phyloP scores from a whole-genome alignment of 2,113 vertebrate species.

The Platysternon megacephalum region DNA sequence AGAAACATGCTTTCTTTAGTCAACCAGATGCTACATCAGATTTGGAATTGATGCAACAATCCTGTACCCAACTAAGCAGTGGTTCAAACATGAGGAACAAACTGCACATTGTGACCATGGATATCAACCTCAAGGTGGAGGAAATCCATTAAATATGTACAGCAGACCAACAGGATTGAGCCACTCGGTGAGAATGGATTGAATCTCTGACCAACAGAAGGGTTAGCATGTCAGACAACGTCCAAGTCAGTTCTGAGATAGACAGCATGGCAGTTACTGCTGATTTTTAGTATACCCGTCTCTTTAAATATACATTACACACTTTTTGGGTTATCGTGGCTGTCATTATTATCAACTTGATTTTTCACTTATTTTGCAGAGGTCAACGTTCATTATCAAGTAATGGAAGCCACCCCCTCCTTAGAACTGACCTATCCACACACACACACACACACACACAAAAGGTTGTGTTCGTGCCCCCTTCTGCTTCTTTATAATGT shows the following conservation, averaged over 20 bases:
- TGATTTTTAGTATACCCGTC: background rate
- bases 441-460: no score
- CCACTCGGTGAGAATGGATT: fast-evolving
- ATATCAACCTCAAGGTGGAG: background rate
- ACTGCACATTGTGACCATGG: background rate
- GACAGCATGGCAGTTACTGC: background rate
- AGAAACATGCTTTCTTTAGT: background rate
- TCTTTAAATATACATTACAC: background rate
- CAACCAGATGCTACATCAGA: fast-evolving
- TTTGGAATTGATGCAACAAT: background rate
- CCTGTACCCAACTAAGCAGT: background rate
- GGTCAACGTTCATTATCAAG: fast-evolving
- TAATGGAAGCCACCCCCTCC: background rate
- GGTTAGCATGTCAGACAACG: background rate
- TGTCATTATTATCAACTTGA: background rate
- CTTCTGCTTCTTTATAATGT: background rate
- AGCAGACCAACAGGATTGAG: background rate
- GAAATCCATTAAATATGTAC: background rate
- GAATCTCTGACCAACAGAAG: background rate
- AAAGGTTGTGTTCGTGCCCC: background rate
- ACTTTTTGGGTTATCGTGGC: background rate
- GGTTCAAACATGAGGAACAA: background rate
- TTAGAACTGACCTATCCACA: background rate
- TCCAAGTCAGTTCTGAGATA: background rate
- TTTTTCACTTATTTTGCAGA: background rate